Evolutionary conservation across 2,113 vertebrate species (phyloP), one percentile per base, ranked within the genome.

Genomic region (Crotophaga sulcirostris): DNA sequence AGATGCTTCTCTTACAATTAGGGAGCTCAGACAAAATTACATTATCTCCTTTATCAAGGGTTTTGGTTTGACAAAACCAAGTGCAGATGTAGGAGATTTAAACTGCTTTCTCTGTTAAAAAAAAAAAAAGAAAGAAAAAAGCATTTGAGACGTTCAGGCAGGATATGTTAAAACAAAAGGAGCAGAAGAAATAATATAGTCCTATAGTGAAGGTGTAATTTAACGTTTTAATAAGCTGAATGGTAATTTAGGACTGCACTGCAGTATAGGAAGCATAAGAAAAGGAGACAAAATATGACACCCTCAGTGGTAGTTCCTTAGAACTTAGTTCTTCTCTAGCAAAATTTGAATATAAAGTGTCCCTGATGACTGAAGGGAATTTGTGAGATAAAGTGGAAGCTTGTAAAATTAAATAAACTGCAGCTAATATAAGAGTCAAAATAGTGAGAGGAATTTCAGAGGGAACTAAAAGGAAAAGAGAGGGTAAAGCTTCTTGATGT

Each of bases 371-470:
- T 93, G 38, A 80, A 76, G 16, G 85, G 62, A 69, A 59, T 85
- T 92, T 82, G 52, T 94, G 85, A 92, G 89, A 89, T 82, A 26
- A 72, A 70, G 40, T 75, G 34, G 86, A 84, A 84, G 49, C 47
- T 60, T 69, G n/a, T 76, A 58, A 89, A 84, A 73, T 72, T 74
- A 66, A 93, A 69, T 68, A 55, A 86, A 68, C 23, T 76, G 33
- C 31, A 54, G 40, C 62, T 94, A 58, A 42, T 24, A 10, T 63
- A 51, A 56, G 34, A 85, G 38, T 51, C 40, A 78, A 83, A 87
- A 74, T 13, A 89, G 25, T 45, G 63, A 69, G 56, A 55, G 20
- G 74, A 44, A 83, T 93, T 95, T 68, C 67, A 47, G 33, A 87
- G 60, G 44, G 28, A 81, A 29, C 36, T 90, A 20, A 88, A 86